Evolutionary conservation across 1,140 invertebrate genomes (phyloP).

Genomic region (Zophobas morio): DNA sequence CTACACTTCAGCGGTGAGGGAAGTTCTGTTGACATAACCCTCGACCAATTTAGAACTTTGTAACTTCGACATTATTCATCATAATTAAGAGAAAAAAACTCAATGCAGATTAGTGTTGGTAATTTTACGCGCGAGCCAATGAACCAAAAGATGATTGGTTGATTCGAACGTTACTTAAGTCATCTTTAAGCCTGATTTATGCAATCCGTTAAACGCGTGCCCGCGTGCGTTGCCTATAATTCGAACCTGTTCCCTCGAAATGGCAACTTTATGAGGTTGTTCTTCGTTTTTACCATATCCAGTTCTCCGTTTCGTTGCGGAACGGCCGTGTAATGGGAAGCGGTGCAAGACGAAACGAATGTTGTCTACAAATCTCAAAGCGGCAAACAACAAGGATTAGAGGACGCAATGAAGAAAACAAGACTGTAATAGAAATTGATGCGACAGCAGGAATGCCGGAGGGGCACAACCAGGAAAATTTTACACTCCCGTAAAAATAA

Average conservation of each 20-base stretch:
- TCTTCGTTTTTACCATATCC: conserved; percentile 14
- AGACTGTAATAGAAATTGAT: conserved; percentile 50
- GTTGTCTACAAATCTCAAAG: conserved; percentile 43
- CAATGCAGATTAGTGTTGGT: no score
- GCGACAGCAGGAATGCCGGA: conserved; percentile 32
- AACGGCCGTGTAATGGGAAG: conserved; percentile 28
- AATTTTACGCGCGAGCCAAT: no score
- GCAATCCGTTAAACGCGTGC: no score
- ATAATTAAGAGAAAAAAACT: no score
- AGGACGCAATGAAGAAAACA: conserved; percentile 42
- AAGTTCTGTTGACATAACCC: no score
- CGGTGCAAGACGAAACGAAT: conserved; percentile 20
- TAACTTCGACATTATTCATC: no score
- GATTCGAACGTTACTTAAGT: no score
- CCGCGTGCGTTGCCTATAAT: no score
- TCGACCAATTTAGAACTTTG: no score
- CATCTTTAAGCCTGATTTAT: background rate
- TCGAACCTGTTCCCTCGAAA: conserved; percentile 12
- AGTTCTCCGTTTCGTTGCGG: conserved; percentile 12
- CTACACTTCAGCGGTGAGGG: no score
- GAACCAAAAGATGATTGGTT: no score
- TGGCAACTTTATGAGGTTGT: conserved; percentile 14
- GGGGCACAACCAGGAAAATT: conserved; percentile 19
- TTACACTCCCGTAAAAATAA: conserved; percentile 11
- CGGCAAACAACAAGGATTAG: conserved; percentile 44